Evolutionary conservation across 2,888 invertebrate genomes (phyloP).

Genomic region (Philaethria dido): DNA sequence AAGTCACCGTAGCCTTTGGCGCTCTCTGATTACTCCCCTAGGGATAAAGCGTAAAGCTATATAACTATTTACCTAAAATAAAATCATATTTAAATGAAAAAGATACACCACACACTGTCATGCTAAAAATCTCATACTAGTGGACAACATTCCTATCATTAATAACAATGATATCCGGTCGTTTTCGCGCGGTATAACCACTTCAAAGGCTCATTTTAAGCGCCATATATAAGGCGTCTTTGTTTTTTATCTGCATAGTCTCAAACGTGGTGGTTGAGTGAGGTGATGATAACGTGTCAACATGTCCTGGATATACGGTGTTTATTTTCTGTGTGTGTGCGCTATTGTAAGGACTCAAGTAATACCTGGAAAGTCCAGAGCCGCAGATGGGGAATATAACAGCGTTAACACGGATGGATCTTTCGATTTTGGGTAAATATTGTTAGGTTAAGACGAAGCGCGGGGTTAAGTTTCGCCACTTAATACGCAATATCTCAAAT

Average conservation of each 20-base stretch:
- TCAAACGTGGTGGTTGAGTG: slow-evolving; percentile 41
- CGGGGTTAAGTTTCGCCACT: too few species aligned
- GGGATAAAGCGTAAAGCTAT: too few species aligned
- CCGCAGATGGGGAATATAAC: slow-evolving; percentile 85
- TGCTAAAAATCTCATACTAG: slow-evolving; percentile 26
- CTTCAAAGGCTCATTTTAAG: slow-evolving; percentile 72
- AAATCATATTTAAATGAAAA: not conserved
- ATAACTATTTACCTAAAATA: not conserved
- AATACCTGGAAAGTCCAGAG: slow-evolving; percentile 74
- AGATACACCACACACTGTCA: not conserved
- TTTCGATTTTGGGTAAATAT: slow-evolving; percentile 87
- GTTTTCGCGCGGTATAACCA: slow-evolving; percentile 76
- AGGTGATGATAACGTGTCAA: slow-evolving; percentile 54
- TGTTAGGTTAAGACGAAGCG: too few species aligned
- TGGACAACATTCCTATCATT: slow-evolving; percentile 53
- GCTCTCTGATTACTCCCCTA: too few species aligned
- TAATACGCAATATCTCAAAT: too few species aligned
- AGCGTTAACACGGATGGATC: slow-evolving; percentile 88
- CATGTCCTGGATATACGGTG: slow-evolving; percentile 71
- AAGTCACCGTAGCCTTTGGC: too few species aligned
- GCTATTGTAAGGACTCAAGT: slow-evolving; percentile 71
- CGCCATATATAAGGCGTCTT: slow-evolving; percentile 76
- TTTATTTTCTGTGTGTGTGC: slow-evolving; percentile 69
- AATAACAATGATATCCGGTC: slow-evolving; percentile 82
- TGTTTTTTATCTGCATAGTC: slow-evolving; percentile 77